These are phyloP conservation scores for Lamproptera curius DNA, from an alignment of 2,888 invertebrate species.

Conservation along the genomic window DNA sequence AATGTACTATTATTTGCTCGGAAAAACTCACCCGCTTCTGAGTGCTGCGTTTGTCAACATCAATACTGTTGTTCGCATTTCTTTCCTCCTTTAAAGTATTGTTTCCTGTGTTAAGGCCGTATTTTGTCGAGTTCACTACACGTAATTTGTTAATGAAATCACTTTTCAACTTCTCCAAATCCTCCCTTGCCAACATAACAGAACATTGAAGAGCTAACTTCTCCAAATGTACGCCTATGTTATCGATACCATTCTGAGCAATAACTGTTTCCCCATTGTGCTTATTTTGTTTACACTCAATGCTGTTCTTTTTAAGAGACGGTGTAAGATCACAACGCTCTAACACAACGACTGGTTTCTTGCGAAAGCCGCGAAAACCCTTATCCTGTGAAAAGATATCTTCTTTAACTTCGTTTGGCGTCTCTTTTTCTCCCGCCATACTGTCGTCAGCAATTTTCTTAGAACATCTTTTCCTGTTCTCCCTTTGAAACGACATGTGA, in stretches of 20 bases:
- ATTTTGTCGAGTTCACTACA: slow-evolving; percentile 21
- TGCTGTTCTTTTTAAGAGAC: slow-evolving; percentile 32
- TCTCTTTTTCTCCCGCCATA: neutral
- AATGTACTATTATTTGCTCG: slow-evolving; percentile 58
- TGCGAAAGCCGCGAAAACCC: slow-evolving; percentile 46
- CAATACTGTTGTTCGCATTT: too few species aligned
- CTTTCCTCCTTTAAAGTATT: too few species aligned
- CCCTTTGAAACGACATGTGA: slow-evolving; percentile 46
- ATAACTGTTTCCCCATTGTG: slow-evolving; percentile 1
- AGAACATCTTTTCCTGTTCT: slow-evolving; percentile 24
- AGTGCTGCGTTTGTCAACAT: slow-evolving; percentile 28
- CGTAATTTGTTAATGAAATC: neutral
- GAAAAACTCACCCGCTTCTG: slow-evolving; percentile 63
- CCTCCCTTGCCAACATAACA: slow-evolving; percentile 41
- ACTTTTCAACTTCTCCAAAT: slow-evolving; percentile 40
- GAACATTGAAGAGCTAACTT: slow-evolving; percentile 37
- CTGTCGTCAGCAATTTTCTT: slow-evolving; percentile 4
- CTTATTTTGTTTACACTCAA: slow-evolving; percentile 8
- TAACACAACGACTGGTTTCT: slow-evolving; percentile 42
- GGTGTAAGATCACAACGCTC: slow-evolving; percentile 46
- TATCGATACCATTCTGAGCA: neutral
- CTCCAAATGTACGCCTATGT: slow-evolving; percentile 18
- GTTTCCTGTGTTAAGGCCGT: too few species aligned
- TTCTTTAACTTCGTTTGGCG: slow-evolving; percentile 21
- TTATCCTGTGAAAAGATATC: slow-evolving; percentile 36